A percentile compares a stretch with the other conserved stretches of the same genome.
These are phyloP conservation scores for Mnemiopsis leidyi DNA, from an alignment of 37 sponge, comb jelly and placozoan species.

Conservation along the genomic window DNA sequence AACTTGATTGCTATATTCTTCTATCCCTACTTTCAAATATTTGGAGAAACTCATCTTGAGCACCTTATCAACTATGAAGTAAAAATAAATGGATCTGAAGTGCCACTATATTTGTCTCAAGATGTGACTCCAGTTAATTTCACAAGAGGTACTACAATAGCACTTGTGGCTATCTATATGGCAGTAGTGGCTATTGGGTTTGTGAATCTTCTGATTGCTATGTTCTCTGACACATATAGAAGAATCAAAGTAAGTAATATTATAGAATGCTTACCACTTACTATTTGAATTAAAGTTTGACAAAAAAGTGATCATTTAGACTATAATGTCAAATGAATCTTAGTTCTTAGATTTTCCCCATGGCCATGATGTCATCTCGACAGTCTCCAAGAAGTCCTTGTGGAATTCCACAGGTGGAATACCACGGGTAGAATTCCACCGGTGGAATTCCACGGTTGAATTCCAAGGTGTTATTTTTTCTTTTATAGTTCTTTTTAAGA, in stretches of 20 bases:
- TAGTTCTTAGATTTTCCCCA: too few relatives aligned
- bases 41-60: not conserved
- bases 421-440: too few relatives aligned
- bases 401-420: too few relatives aligned
- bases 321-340: too few relatives aligned
- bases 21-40: conserved; percentile 32
- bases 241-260: conserved; percentile 20
- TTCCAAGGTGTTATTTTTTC: too few relatives aligned
- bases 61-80: not conserved
- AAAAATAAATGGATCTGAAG: not conserved
- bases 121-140: not conserved
- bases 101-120: not conserved
- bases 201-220: conserved; percentile 34
- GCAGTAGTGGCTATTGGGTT: not conserved
- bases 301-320: too few relatives aligned
- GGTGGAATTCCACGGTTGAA: too few relatives aligned
- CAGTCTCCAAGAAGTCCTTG: too few relatives aligned
- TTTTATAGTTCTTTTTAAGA: too few relatives aligned
- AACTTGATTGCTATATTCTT: not conserved
- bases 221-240: not conserved
- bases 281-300: too few relatives aligned
- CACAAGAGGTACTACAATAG: not conserved
- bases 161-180: not conserved
- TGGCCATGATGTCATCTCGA: too few relatives aligned
- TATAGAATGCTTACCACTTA: too few relatives aligned